Conservation (phyloP, 2,888 invertebrate species). For the Drosophila affinis region DNA sequence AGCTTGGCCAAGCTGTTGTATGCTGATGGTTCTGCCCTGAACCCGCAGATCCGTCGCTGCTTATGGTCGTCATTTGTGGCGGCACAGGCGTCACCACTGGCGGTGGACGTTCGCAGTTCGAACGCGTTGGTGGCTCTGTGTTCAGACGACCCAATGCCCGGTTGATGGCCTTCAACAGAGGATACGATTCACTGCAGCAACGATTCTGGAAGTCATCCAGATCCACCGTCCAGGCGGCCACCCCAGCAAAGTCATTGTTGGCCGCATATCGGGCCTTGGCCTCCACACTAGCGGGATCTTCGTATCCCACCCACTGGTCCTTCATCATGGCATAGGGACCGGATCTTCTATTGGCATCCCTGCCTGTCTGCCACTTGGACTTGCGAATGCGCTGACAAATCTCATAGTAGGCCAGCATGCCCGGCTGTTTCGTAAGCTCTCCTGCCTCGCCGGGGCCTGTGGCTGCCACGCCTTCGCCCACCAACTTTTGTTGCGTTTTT, state of each 20-base stretch:
- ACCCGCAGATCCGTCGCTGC: constrained; percentile 85
- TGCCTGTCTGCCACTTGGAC: constrained; percentile 88
- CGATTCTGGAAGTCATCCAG: constrained; percentile 93
- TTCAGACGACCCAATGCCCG: constrained; percentile 88
- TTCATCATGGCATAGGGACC: constrained; percentile 90
- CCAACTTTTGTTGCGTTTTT: constrained; percentile 75
- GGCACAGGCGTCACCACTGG: constrained; percentile 90
- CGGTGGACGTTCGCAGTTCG: constrained; percentile 89
- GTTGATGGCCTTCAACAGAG: constrained; percentile 90
- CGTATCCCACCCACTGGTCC: constrained; percentile 96
- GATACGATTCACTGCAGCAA: constrained; percentile 92
- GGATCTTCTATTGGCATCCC: constrained; percentile 86
- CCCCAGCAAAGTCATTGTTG: constrained; percentile 90
- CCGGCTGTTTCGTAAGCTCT: constrained; percentile 92
- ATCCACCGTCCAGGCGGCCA: constrained; percentile 94
- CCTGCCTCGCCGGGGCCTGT: constrained; percentile 91
- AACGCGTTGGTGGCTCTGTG: constrained; percentile 85
- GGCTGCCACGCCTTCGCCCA: constrained; percentile 87
- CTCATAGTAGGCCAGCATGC: constrained; percentile 94
- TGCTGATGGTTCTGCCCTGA: constrained; percentile 69
- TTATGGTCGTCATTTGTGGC: constrained; percentile 89
- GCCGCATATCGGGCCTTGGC: constrained; percentile 91
- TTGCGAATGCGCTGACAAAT: constrained; percentile 90
- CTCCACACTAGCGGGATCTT: constrained; percentile 90
- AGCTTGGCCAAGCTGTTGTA: constrained; percentile 78